Evolutionary conservation across 2,113 vertebrate species (phyloP).

Genomic region (Chlorodrepanis virens): DNA sequence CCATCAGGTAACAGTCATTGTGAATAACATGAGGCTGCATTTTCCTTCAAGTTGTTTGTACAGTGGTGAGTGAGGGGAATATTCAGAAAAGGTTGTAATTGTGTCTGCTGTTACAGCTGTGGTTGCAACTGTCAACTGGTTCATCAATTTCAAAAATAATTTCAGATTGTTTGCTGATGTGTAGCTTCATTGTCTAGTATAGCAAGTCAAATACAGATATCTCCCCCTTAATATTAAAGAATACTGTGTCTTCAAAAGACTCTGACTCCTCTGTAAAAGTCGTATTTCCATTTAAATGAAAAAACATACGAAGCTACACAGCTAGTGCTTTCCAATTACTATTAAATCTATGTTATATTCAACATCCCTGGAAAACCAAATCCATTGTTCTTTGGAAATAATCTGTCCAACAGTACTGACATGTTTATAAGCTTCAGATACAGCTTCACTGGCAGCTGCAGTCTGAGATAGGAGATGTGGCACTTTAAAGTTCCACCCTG

Average conservation of each 20-base stretch:
- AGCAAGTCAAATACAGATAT: neutral
- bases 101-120: neutral
- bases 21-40: neutral
- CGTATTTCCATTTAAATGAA: neutral
- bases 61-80: neutral
- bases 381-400: neutral
- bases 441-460: neutral
- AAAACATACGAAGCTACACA: neutral
- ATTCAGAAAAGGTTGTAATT: neutral
- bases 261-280: neutral
- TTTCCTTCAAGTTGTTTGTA: neutral
- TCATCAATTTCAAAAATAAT: neutral
- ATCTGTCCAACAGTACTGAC: neutral
- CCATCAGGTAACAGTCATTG: neutral
- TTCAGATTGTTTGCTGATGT: neutral
- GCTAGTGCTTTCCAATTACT: neutral
- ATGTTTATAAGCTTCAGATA: neutral
- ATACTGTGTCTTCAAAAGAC: neutral
- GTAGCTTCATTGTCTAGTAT: neutral
- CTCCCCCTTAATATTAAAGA: neutral
- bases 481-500: neutral
- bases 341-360: neutral
- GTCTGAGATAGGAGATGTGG: neutral
- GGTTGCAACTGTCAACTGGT: neutral
- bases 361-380: neutral